Percentiles rank a stretch among this genome's conserved stretches.
Conservation (phyloP, 2,888 invertebrate species). For the Agrochola lota region DNA sequence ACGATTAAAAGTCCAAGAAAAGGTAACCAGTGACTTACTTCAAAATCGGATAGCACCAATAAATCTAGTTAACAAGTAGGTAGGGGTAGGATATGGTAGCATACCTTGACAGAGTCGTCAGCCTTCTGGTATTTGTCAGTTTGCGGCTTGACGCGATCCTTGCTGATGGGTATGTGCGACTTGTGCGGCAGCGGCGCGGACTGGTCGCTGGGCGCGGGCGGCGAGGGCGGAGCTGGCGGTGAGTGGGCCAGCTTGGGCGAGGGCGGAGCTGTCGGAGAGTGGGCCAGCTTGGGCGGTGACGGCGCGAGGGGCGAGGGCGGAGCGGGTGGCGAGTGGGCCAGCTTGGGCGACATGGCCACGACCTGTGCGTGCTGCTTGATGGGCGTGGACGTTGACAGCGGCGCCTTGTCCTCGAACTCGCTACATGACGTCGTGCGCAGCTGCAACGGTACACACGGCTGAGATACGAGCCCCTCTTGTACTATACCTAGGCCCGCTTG, state of each 20-base stretch:
- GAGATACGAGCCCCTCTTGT: background rate
- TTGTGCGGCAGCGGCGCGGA: constrained; percentile 72
- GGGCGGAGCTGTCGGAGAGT: constrained; percentile 18
- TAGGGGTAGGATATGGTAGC: background rate
- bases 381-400: constrained; percentile 85
- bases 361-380: constrained; percentile 82
- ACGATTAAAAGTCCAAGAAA: too few relatives aligned
- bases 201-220: constrained; percentile 38
- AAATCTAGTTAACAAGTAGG: background rate
- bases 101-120: constrained; percentile 71
- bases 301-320: background rate
- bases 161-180: constrained; percentile 68
- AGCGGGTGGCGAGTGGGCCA: constrained; percentile 30
- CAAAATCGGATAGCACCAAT: too few relatives aligned
- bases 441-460: constrained; percentile 64
- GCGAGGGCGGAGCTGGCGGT: constrained; percentile 70
- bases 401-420: constrained; percentile 72
- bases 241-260: constrained; percentile 69
- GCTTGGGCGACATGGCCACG: constrained; percentile 86
- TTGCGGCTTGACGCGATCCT: constrained; percentile 66
- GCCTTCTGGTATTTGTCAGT: constrained; percentile 76
- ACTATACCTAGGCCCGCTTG: background rate
- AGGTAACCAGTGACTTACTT: too few relatives aligned
- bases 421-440: constrained; percentile 70
- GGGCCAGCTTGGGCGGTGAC: constrained; percentile 69